These are phyloP conservation scores for Varanus salvator DNA, from an alignment of 2,113 vertebrate species.

Conservation along the genomic window DNA sequence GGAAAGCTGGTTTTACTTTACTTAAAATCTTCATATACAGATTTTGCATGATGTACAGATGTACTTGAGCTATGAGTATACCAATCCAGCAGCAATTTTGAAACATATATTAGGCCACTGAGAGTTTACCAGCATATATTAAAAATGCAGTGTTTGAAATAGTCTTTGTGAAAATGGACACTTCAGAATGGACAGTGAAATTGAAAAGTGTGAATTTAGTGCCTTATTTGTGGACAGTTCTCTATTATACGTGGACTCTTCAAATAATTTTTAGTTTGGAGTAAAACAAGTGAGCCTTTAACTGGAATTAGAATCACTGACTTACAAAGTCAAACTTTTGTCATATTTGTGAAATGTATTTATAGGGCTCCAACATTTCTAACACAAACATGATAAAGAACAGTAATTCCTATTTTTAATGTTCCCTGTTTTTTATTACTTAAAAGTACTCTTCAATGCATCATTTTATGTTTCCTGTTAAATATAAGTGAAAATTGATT, in stretches of 20 bases:
- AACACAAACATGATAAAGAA: slow-evolving; percentile 70
- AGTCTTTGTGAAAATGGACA: not conserved
- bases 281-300: not conserved
- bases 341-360: slow-evolving; percentile 72
- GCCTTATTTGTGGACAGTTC: slow-evolving; percentile 19
- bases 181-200: not conserved
- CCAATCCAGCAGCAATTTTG: too few relatives aligned
- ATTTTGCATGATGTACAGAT: too few relatives aligned
- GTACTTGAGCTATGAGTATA: not conserved
- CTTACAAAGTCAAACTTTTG: slow-evolving; percentile 57
- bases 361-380: slow-evolving; percentile 58
- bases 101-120: not conserved
- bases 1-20: not conserved
- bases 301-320: not conserved
- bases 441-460: slow-evolving; percentile 77
- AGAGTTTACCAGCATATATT: too few relatives aligned
- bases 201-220: too few relatives aligned
- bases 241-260: slow-evolving; percentile 11
- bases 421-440: slow-evolving; percentile 72
- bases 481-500: slow-evolving; percentile 83
- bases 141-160: not conserved
- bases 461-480: slow-evolving; percentile 80
- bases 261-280: not conserved
- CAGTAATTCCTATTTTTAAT: slow-evolving; percentile 75
- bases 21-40: not conserved